Evolutionary conservation across 1,140 invertebrate species (phyloP).

Genomic region (Pogonomyrmex barbatus): DNA sequence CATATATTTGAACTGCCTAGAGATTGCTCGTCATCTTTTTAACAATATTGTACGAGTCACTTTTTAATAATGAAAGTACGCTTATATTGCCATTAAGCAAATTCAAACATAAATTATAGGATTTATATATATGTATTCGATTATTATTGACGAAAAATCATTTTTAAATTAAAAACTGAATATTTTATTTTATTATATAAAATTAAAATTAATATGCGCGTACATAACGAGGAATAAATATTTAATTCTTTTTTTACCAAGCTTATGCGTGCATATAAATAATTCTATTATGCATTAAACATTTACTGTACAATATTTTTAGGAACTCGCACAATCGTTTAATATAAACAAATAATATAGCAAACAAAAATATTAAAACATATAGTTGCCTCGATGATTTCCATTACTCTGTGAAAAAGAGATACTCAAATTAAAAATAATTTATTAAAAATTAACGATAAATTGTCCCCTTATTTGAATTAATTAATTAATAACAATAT

Average conservation of each 20-base stretch:
- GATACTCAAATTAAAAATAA: conserved; percentile 46
- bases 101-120: conserved; percentile 1
- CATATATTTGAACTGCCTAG: conserved; percentile 2
- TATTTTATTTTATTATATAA: conserved; percentile 20
- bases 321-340: conserved; percentile 70
- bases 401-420: conserved; percentile 10
- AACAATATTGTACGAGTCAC: conserved; percentile 5
- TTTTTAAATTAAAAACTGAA: conserved; percentile 29
- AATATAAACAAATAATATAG: conserved; percentile 32
- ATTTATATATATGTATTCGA: conserved; percentile 12
- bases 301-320: conserved; percentile 73
- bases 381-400: conserved; percentile 23
- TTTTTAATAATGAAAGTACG: conserved; percentile 28
- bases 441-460: conserved; percentile 36
- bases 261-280: conserved; percentile 30
- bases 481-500: conserved; percentile 39
- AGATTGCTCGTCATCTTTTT: conserved; percentile 20
- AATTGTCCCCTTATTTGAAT: conserved; percentile 10
- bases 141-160: neutral
- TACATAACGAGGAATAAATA: conserved; percentile 12
- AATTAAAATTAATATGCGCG: conserved; percentile 40
- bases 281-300: conserved; percentile 55
- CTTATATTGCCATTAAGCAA: neutral
- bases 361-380: conserved; percentile 39
- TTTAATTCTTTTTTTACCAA: conserved; percentile 27